These are phyloP conservation scores for Drosophila serrata DNA, from an alignment of 1,140 invertebrate genomes.

Conservation along the genomic window DNA sequence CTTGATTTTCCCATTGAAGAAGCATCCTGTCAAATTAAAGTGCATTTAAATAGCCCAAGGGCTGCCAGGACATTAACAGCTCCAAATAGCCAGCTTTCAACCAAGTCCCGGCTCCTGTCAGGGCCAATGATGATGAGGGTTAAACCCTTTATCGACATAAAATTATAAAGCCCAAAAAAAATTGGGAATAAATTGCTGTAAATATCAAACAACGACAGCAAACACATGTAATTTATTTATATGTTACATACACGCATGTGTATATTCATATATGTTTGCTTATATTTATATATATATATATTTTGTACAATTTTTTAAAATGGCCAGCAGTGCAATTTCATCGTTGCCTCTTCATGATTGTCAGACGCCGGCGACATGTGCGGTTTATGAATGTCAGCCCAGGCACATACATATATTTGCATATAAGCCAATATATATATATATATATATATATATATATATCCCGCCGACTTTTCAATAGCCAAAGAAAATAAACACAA, in stretches of 20 bases:
- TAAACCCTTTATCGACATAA: slow-evolving; percentile 37
- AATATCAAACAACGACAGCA: slow-evolving; percentile 42
- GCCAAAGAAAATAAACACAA: slow-evolving; percentile 40
- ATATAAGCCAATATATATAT: slow-evolving; percentile 3
- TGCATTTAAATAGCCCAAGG: slow-evolving; percentile 34
- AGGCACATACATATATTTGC: neutral
- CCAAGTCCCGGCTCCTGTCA: slow-evolving; percentile 36
- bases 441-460: neutral
- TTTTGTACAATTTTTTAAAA: slow-evolving; percentile 36
- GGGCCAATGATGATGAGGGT: slow-evolving; percentile 42
- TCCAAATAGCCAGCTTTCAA: neutral
- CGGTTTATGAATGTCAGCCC: slow-evolving; percentile 56
- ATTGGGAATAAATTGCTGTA: slow-evolving; percentile 41
- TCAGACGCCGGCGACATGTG: slow-evolving; percentile 47
- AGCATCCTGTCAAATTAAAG: slow-evolving; percentile 49
- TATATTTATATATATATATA: neutral
- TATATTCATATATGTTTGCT: slow-evolving; percentile 1
- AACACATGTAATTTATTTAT: slow-evolving; percentile 55
- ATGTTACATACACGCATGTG: neutral
- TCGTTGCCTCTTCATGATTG: slow-evolving; percentile 27
- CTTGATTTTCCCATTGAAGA: slow-evolving; percentile 16
- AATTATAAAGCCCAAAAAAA: slow-evolving; percentile 21
- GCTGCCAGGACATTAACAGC: slow-evolving; percentile 16
- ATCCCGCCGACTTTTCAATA: neutral
- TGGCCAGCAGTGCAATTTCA: slow-evolving; percentile 50